These are phyloP conservation scores for Tychaedon coryphoeus DNA, from an alignment of 2,113 vertebrate species.

Conservation along the genomic window DNA sequence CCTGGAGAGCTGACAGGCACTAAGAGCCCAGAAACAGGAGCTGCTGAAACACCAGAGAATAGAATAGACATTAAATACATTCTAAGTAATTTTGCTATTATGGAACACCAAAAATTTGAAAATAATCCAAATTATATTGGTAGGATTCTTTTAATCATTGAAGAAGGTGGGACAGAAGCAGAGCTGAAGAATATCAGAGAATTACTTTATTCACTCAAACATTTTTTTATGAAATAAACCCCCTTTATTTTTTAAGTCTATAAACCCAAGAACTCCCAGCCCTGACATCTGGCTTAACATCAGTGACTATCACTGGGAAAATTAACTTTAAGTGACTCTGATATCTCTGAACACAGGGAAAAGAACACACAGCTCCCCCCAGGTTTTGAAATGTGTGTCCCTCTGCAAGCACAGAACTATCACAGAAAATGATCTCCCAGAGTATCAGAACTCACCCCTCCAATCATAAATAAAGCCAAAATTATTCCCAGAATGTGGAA, in stretches of 20 bases:
- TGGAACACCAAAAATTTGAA: background rate
- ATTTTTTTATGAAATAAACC: background rate
- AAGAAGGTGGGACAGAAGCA: background rate
- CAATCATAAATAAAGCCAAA: background rate
- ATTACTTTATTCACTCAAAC: background rate
- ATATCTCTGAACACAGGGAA: background rate
- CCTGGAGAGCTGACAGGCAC: background rate
- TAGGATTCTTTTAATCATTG: fast-evolving
- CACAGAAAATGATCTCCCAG: fast-evolving
- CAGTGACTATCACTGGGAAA: fast-evolving
- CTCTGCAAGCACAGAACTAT: fast-evolving
- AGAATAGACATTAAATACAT: fast-evolving
- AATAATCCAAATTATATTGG: background rate
- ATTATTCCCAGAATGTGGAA: background rate
- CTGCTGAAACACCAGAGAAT: background rate
- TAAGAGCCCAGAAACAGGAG: background rate
- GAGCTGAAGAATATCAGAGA: background rate
- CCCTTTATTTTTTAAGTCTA: background rate
- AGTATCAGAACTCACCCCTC: background rate
- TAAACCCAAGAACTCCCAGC: background rate
- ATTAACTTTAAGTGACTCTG: background rate
- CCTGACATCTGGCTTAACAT: background rate
- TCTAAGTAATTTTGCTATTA: background rate
- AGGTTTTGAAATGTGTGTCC: fast-evolving
- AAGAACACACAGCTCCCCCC: background rate